Percentiles rank a stretch among this genome's conserved stretches.
These are phyloP conservation scores for Paracentrotus lividus DNA, from an alignment of 53 echinoderm and acorn worm species.

Conservation along the genomic window DNA sequence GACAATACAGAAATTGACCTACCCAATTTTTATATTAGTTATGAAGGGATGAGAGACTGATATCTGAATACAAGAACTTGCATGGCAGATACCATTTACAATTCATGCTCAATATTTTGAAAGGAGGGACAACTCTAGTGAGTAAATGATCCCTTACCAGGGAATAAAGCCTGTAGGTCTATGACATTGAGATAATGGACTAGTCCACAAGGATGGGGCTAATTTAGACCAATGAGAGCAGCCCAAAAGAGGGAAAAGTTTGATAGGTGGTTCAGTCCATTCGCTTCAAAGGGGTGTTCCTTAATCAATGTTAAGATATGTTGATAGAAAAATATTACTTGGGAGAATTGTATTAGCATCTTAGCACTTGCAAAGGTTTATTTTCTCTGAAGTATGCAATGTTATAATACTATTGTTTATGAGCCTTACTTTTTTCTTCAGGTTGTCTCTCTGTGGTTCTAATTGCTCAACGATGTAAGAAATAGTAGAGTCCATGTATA, in stretches of 20 bases:
- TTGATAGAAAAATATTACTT: not conserved
- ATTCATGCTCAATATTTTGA: not conserved
- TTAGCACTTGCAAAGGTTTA: not conserved
- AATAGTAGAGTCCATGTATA: not conserved
- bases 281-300: not conserved
- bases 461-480: not conserved
- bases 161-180: not conserved
- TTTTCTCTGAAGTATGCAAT: not conserved
- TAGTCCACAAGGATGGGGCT: constrained; percentile 21
- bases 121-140: not conserved
- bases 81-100: not conserved
- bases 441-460: not conserved
- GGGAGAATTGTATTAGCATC: not conserved
- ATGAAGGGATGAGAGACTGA: not conserved
- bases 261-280: not conserved
- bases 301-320: not conserved
- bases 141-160: not conserved
- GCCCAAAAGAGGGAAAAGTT: not conserved
- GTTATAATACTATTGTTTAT: too few species aligned
- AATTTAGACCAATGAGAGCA: constrained; percentile 30
- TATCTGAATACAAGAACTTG: not conserved
- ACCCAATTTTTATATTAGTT: too few species aligned
- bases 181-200: constrained; percentile 7
- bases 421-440: not conserved
- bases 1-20: too few species aligned